phyloP scores from a whole-genome alignment of 64 coral and sea anemone species.

The Trachythela sp. region DNA sequence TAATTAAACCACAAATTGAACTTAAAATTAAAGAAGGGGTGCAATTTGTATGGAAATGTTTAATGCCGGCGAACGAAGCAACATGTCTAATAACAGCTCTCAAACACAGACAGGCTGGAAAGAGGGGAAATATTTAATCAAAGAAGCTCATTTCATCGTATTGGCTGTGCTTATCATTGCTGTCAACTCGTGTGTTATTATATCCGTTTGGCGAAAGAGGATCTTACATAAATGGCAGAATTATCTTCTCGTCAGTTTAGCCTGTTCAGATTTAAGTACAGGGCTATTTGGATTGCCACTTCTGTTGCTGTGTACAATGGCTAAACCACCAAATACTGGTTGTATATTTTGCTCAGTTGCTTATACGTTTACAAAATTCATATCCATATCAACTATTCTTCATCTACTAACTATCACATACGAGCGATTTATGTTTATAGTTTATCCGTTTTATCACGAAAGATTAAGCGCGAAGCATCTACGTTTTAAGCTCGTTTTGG shows the following conservation, averaged over 20 bases:
- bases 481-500: background rate
- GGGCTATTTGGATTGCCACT: background rate
- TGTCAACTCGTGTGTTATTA: background rate
- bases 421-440: background rate
- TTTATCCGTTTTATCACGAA: background rate
- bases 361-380: background rate
- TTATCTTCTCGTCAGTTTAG: background rate
- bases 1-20: background rate
- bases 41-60: background rate
- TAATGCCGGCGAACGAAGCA: background rate
- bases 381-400: background rate
- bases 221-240: background rate
- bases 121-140: background rate
- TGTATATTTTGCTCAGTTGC: background rate
- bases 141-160: background rate
- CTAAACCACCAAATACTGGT: background rate
- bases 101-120: background rate
- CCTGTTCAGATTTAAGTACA: background rate
- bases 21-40: background rate
- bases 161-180: background rate
- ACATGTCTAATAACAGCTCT: background rate
- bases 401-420: background rate
- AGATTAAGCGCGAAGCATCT: background rate
- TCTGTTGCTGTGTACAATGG: background rate
- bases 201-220: background rate